Percentiles rank a stretch among this genome's conserved stretches.
These are phyloP conservation scores for Drosophila emarginata DNA, from an alignment of 2,888 invertebrate genomes.

Conservation along the genomic window DNA sequence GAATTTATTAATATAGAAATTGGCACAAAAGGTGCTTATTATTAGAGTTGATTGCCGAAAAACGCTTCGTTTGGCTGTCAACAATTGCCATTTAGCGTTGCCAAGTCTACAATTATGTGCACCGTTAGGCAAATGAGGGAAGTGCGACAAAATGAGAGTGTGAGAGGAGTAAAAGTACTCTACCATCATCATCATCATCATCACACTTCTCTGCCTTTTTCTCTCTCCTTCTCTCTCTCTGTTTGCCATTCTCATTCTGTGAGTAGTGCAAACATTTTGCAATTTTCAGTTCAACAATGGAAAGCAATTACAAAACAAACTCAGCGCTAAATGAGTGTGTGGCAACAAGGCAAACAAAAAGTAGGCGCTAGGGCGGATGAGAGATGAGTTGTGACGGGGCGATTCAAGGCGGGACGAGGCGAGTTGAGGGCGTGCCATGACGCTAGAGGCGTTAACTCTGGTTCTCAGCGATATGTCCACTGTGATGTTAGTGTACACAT, in stretches of 20 bases:
- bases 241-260: slow-evolving; percentile 13
- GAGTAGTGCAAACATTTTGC: slow-evolving; percentile 60
- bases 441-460: slow-evolving; percentile 1
- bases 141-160: neutral
- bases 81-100: slow-evolving; percentile 64
- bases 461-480: slow-evolving; percentile 7
- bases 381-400: slow-evolving; percentile 4
- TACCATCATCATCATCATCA: neutral
- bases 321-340: slow-evolving; percentile 69
- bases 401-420: neutral
- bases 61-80: slow-evolving; percentile 39
- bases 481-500: slow-evolving; percentile 40
- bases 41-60: slow-evolving; percentile 44
- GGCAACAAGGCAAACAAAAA: slow-evolving; percentile 63
- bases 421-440: slow-evolving; percentile 17
- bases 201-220: neutral
- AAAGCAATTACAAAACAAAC: slow-evolving; percentile 76
- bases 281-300: slow-evolving; percentile 72
- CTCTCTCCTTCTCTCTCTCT: too few species aligned
- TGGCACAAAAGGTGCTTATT: slow-evolving; percentile 33
- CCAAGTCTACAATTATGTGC: slow-evolving; percentile 70
- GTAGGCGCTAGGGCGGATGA: slow-evolving; percentile 4
- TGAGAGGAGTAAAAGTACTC: neutral
- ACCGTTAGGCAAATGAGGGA: slow-evolving; percentile 62
- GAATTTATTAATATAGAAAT: slow-evolving; percentile 49